phyloP scores from a whole-genome alignment of 1,140 invertebrate genomes.

The Pissodes strobi region DNA sequence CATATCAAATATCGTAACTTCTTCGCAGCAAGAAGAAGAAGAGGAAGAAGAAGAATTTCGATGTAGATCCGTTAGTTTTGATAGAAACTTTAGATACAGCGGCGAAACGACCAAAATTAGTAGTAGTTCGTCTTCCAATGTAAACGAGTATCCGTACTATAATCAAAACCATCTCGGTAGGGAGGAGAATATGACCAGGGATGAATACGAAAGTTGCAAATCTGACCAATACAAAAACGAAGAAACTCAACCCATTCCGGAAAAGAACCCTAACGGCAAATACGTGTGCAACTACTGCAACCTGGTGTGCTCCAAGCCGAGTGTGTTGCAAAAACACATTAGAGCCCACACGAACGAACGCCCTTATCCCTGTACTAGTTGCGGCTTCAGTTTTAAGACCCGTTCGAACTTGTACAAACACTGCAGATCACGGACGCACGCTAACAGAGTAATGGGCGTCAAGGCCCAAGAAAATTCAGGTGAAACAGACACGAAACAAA shows the following conservation, averaged over 20 bases:
- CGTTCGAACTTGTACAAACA: conserved; percentile 94
- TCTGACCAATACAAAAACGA: conserved; percentile 28
- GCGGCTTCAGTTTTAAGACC: conserved; percentile 92
- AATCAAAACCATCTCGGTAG: conserved; percentile 5
- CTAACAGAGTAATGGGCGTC: conserved; percentile 58
- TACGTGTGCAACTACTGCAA: conserved; percentile 88
- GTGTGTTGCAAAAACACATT: conserved; percentile 91
- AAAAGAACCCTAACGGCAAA: conserved; percentile 56
- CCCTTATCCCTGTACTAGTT: conserved; percentile 85
- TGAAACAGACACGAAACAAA: conserved; percentile 18
- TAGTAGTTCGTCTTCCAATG: conserved; percentile 46
- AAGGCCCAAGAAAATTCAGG: conserved; percentile 42
- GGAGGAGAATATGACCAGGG: too few relatives aligned
- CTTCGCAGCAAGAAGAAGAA: conserved; percentile 4
- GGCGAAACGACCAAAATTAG: conserved; percentile 37
- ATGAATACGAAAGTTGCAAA: background rate
- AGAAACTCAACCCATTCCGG: conserved; percentile 26
- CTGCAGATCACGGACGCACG: conserved; percentile 78
- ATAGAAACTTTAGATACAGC: conserved; percentile 37
- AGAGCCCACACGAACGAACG: conserved; percentile 91
- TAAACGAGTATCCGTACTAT: conserved; percentile 30
- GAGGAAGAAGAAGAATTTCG: background rate
- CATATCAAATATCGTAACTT: conserved; percentile 50
- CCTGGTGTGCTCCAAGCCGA: conserved; percentile 88
- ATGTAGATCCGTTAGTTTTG: conserved; percentile 44